Percentiles rank a stretch among this genome's conserved stretches.
These are phyloP conservation scores for Drosophila repletoides DNA, from an alignment of 1,140 invertebrate genomes.

Conservation along the genomic window DNA sequence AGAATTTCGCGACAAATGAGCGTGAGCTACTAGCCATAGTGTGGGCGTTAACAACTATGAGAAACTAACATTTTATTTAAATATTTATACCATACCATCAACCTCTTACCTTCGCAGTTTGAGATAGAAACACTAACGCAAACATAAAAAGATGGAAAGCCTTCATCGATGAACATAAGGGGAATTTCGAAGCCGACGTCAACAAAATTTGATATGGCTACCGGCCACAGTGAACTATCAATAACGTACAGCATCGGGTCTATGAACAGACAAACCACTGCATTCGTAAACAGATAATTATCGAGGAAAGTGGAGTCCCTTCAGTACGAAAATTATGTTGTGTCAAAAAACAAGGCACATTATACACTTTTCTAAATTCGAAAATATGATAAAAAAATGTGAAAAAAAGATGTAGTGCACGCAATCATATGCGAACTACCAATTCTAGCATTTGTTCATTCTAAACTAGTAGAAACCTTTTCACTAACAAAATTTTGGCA, in stretches of 20 bases:
- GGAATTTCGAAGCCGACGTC: no score
- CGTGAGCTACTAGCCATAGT: not conserved
- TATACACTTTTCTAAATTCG: not conserved
- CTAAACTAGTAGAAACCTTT: not conserved
- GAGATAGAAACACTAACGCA: constrained; percentile 8
- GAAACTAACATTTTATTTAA: not conserved
- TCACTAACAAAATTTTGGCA: not conserved
- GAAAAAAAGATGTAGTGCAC: not conserved
- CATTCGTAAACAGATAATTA: no score
- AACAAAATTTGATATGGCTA: no score
- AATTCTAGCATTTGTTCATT: not conserved
- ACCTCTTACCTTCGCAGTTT: constrained; percentile 2
- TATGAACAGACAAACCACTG: no score
- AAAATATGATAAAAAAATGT: no score
- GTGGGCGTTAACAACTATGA: not conserved
- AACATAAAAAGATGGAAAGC: constrained; percentile 20
- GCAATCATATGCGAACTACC: not conserved
- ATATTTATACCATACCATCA: constrained; percentile 2
- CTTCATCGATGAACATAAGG: not conserved
- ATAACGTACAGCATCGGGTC: no score
- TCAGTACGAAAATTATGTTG: no score
- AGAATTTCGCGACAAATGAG: not conserved
- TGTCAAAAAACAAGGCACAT: not conserved
- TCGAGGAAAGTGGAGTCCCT: no score
- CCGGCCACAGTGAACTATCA: not conserved